These are phyloP conservation scores for Cathartes aura DNA, from an alignment of 2,113 vertebrate genomes.

Conservation along the genomic window DNA sequence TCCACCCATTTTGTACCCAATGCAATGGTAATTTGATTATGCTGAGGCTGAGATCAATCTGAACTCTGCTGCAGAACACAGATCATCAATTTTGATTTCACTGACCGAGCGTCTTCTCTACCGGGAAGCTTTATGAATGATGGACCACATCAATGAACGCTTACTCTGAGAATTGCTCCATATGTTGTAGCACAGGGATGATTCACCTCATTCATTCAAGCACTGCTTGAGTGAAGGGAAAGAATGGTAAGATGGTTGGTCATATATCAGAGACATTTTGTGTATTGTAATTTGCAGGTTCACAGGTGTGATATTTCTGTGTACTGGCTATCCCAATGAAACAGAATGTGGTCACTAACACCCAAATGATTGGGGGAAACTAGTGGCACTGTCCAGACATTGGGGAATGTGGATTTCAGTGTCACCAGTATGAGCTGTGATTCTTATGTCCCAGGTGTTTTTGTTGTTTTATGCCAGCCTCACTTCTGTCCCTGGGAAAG, in stretches of 20 bases:
- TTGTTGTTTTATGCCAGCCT: background rate
- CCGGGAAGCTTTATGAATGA: constrained; percentile 51
- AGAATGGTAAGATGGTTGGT: background rate
- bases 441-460: background rate
- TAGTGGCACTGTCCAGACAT: background rate
- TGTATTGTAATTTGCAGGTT: background rate
- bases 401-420: background rate
- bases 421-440: background rate
- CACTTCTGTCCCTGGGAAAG: background rate
- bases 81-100: constrained; percentile 62
- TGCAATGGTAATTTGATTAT: constrained; percentile 49
- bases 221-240: background rate
- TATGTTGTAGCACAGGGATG: constrained; percentile 45
- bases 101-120: constrained; percentile 24
- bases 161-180: constrained; percentile 56
- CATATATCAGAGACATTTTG: background rate
- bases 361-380: background rate
- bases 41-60: constrained; percentile 43
- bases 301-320: background rate
- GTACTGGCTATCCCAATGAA: background rate
- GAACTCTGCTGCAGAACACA: constrained; percentile 40
- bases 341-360: background rate
- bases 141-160: constrained; percentile 47
- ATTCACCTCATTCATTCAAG: constrained; percentile 48
- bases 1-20: background rate